Base-by-base conservation (phyloP, 2,797 vertebrate genomes). In the Chrysocyon brachyurus region DNA sequence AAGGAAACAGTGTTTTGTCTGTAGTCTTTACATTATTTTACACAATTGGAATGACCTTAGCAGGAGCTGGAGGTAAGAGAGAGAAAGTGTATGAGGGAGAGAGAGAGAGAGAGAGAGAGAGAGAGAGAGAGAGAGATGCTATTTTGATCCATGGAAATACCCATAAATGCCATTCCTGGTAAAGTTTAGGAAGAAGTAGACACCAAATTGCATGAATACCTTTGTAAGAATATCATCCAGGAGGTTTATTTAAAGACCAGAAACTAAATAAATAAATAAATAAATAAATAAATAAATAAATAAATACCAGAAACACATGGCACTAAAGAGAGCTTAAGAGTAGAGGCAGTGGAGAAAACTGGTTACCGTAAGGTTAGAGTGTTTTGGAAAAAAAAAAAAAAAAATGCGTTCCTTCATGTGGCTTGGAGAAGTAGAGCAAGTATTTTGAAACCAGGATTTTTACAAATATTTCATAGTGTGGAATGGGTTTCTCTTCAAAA, bases 391-490 rank as follows among this genome's bases (percentile, higher is more conserved):
- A 33, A 68, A 46, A 46, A 94, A 36, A 77, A 87, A 61, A 79
- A 33, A 68, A 46, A 46, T 8, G 5, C 7, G 2, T 66, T 88
- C n/a, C 64, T 89, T 79, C 15, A 12, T 93, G 52, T 75, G 70
- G 54, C 46, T 92, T 95, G 79, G 63, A 88, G 28, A 96, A 90
- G n/a, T 33, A 49, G 89, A 94, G 46, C 52, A 59, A 87, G 70
- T 87, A 59, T 91, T 93, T 94, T 75, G 63, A 97, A 97, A 92
- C 31, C 33, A 85, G 17, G 5, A 21, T 66, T 97, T 92, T 96
- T 40, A 96, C 61, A 85, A 94, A 85, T 63, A 84, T 75, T 84
- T 96, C 72, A 84, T 36, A 61, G 46, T 66, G 12, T 81, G 36
- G 49, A 87, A 77, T 68, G 93, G 26, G 64, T 82, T 87, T 95